Conservation (phyloP, 2,888 invertebrate species). For the Drosophila algonquin region DNA sequence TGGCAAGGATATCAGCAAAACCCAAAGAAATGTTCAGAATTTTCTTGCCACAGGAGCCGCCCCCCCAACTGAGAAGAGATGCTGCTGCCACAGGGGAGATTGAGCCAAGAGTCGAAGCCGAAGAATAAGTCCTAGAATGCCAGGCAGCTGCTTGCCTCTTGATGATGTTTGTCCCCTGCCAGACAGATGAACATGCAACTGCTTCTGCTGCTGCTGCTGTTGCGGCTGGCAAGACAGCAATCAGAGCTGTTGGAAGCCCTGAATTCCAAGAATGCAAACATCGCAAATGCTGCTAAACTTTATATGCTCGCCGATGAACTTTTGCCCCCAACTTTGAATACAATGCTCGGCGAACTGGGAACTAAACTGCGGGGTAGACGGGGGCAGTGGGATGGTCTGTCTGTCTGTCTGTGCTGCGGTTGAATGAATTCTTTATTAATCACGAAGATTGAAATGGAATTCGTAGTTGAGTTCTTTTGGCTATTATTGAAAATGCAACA, state of each 20-base stretch:
- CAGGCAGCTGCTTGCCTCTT: slow-evolving; percentile 41
- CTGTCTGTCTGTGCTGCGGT: background rate
- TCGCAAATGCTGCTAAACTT: slow-evolving; percentile 30
- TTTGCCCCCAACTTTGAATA: slow-evolving; percentile 10
- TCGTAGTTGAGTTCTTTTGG: background rate
- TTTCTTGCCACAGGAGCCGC: slow-evolving; percentile 34
- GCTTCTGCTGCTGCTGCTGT: slow-evolving; percentile 16
- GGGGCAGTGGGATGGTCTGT: background rate
- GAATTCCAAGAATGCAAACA: slow-evolving; percentile 52
- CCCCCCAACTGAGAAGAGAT: background rate
- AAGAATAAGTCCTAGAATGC: slow-evolving; percentile 14
- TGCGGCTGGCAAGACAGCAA: slow-evolving; percentile 36
- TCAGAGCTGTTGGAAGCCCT: slow-evolving; percentile 17
- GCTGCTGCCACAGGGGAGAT: slow-evolving; percentile 1
- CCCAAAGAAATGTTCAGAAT: slow-evolving; percentile 22
- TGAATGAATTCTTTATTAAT: slow-evolving; percentile 40
- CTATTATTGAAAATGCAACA: slow-evolving; percentile 14
- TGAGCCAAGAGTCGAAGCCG: background rate
- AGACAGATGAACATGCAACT: slow-evolving; percentile 46
- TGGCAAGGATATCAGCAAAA: slow-evolving; percentile 3
- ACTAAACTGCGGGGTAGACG: background rate
- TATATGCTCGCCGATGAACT: slow-evolving; percentile 23
- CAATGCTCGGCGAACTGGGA: slow-evolving; percentile 10
- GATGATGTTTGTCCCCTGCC: slow-evolving; percentile 39
- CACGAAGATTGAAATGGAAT: slow-evolving; percentile 15